phyloP scores from a whole-genome alignment of 1,140 invertebrate species.

The Cydia strobilella region DNA sequence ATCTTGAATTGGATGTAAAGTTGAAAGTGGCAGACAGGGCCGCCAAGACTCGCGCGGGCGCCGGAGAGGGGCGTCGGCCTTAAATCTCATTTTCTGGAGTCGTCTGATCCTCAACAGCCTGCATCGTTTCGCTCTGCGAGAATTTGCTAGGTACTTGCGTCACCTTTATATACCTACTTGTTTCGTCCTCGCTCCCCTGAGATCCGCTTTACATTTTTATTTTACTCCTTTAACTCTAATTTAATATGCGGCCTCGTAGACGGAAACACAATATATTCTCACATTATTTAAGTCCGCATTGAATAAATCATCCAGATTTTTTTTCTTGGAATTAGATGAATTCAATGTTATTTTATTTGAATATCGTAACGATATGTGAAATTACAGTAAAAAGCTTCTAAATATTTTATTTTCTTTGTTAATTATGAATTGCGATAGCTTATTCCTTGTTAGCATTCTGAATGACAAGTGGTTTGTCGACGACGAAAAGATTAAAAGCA shows the following conservation, averaged over 20 bases:
- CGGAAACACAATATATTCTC: conserved; percentile 59
- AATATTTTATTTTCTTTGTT: neutral
- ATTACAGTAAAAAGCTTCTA: neutral
- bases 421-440: conserved; percentile 8
- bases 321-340: neutral
- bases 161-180: conserved; percentile 43
- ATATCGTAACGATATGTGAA: neutral
- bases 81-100: conserved; percentile 51
- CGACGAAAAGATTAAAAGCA: conserved; percentile 31
- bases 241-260: conserved; percentile 61
- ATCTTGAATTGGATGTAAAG: neutral
- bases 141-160: conserved; percentile 43
- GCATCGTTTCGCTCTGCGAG: conserved; percentile 42
- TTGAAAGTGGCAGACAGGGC: conserved; percentile 11
- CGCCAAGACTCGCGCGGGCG: neutral
- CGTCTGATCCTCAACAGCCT: conserved; percentile 42
- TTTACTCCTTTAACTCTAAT: conserved; percentile 64
- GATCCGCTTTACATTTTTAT: conserved; percentile 62
- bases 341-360: conserved; percentile 10
- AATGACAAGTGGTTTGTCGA: conserved; percentile 18
- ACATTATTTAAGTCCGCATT: conserved; percentile 52
- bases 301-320: conserved; percentile 44
- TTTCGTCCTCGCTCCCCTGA: conserved; percentile 47
- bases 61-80: conserved; percentile 35
- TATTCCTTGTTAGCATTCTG: conserved; percentile 19